Conservation (phyloP, 2,888 invertebrate species). For the Dinocampus coccinellae region DNA sequence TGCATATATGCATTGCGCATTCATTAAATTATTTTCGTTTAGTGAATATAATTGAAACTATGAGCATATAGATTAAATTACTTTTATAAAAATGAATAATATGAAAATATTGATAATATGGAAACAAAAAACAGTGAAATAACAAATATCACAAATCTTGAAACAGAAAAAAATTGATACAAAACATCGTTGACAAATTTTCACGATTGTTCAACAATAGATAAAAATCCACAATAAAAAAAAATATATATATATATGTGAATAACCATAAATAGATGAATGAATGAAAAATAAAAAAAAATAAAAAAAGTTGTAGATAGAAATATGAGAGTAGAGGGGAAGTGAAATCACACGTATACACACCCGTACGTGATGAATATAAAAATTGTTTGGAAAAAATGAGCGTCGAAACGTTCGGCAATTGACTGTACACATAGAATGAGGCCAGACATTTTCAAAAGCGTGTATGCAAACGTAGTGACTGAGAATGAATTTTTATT, state of each 20-base stretch:
- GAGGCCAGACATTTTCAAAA: slow-evolving; percentile 19
- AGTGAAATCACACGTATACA: neutral
- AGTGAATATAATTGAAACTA: neutral
- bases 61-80: neutral
- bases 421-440: neutral
- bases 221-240: neutral
- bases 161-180: neutral
- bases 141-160: neutral
- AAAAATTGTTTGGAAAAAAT: slow-evolving; percentile 22
- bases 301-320: neutral
- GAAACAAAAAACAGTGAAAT: neutral
- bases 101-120: neutral
- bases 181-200: slow-evolving; percentile 11
- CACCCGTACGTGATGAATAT: neutral
- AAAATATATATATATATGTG: neutral
- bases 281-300: neutral
- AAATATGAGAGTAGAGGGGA: neutral
- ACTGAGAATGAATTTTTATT: slow-evolving; percentile 54
- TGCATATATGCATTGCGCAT: neutral
- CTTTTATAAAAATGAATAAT: neutral
- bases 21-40: neutral
- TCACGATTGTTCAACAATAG: neutral
- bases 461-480: slow-evolving; percentile 4
- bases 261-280: no score
- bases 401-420: slow-evolving; percentile 4